phyloP scores from a whole-genome alignment of 2,888 invertebrate species.

The Phytoseiulus persimilis region DNA sequence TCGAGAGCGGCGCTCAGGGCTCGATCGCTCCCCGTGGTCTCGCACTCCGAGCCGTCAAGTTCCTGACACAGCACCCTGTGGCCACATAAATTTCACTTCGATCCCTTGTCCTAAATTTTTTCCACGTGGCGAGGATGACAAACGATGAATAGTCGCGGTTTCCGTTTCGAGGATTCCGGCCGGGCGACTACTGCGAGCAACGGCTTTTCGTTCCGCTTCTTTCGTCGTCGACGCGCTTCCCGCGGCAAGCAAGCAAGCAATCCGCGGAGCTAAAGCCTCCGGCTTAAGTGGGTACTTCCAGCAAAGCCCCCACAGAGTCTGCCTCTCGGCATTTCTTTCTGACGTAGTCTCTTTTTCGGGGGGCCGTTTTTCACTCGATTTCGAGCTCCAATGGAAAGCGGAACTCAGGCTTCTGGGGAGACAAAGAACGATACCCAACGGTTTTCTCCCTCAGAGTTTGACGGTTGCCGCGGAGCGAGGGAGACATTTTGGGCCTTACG shows the following conservation, averaged over 20 bases:
- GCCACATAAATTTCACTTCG: neutral
- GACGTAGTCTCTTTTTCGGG: neutral
- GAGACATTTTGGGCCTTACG: neutral
- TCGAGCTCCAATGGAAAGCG: neutral
- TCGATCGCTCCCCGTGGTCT: neutral
- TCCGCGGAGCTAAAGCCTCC: neutral
- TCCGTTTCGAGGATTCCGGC: neutral
- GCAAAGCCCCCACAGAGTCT: neutral
- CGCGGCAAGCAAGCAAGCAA: neutral
- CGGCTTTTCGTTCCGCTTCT: neutral
- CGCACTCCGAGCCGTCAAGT: neutral
- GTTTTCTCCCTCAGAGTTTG: neutral
- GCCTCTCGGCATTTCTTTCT: neutral
- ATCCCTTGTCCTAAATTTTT: neutral
- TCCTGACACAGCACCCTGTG: neutral
- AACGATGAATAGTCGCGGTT: neutral
- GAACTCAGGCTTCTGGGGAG: too few species aligned
- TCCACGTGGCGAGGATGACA: neutral
- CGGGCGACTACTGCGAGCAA: neutral
- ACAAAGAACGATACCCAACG: neutral
- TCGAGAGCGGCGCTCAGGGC: neutral
- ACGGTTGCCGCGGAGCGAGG: neutral
- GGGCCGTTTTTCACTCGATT: neutral
- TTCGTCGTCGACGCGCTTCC: neutral
- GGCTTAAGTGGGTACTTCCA: neutral